Percentiles rank a stretch among this genome's conserved stretches.
Conservation (phyloP, 2,888 invertebrate genomes). For the Desoria tigrina region DNA sequence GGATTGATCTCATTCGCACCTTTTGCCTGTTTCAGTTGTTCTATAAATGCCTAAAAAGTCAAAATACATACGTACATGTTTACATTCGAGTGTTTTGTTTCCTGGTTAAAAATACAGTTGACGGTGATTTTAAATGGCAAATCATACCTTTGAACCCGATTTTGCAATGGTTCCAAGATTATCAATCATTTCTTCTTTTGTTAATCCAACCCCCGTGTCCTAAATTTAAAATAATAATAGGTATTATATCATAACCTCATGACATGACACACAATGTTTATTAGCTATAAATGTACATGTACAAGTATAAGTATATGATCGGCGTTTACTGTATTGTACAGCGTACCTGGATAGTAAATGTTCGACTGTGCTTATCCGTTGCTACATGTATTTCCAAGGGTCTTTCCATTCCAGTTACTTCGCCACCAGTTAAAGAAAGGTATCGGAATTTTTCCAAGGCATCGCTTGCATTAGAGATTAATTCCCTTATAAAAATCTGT, state of each 20-base stretch:
- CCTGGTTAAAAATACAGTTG: too few relatives aligned
- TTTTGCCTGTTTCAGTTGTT: slow-evolving; percentile 61
- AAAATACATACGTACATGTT: too few relatives aligned
- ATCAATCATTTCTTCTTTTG: slow-evolving; percentile 84
- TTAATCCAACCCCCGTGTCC: slow-evolving; percentile 98
- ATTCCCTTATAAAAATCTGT: slow-evolving; percentile 92
- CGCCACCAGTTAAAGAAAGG: slow-evolving; percentile 50
- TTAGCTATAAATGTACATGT: background rate
- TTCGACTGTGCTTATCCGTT: slow-evolving; percentile 82
- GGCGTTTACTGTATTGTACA: background rate
- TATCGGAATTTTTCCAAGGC: slow-evolving; percentile 94
- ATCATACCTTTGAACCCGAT: slow-evolving; percentile 68
- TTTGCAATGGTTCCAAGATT: slow-evolving; percentile 98
- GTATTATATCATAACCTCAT: background rate
- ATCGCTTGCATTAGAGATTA: slow-evolving; percentile 99
- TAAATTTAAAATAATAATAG: background rate
- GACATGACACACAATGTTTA: background rate
- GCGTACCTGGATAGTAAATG: slow-evolving; percentile 78
- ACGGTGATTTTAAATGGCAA: too few relatives aligned
- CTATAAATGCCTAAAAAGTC: slow-evolving; percentile 74
- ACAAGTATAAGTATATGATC: too few relatives aligned
- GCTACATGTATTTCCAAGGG: slow-evolving; percentile 82
- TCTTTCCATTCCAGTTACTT: slow-evolving; percentile 64
- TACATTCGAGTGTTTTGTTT: too few relatives aligned
- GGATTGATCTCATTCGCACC: slow-evolving; percentile 69